Conservation (phyloP, 2,113 vertebrate genomes). For the Mola mola region DNA sequence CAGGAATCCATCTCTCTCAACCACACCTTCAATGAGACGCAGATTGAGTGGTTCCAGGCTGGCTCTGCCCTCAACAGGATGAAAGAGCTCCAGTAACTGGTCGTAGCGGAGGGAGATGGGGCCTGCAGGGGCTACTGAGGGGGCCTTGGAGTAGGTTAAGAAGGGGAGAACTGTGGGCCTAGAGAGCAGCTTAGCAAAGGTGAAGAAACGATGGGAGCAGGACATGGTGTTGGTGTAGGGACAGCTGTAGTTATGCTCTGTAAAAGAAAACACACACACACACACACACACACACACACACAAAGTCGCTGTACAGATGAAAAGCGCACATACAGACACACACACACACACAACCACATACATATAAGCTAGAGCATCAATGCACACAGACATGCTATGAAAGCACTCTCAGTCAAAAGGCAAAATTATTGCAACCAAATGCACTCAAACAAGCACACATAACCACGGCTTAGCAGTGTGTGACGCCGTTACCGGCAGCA, state of each 20-base stretch:
- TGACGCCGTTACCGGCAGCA: conserved; percentile 1
- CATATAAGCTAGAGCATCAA: conserved; percentile 2
- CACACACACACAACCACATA: conserved; percentile 38
- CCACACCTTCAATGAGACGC: conserved; percentile 96
- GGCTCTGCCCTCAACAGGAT: conserved; percentile 98
- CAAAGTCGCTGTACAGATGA: conserved; percentile 62
- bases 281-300: conserved; percentile 17
- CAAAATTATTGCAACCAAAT: conserved; percentile 12
- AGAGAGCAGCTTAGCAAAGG: conserved; percentile 28
- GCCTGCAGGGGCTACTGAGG: conserved; percentile 8
- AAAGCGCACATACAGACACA: conserved; percentile 62
- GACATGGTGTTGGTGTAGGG: conserved; percentile 1
- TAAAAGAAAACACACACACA: conserved; percentile 13
- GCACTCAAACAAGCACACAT: conserved; percentile 3
- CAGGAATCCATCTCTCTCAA: conserved; percentile 89
- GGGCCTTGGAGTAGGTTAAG: conserved; percentile 22
- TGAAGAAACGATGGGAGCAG: conserved; percentile 11
- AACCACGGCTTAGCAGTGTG: not conserved
- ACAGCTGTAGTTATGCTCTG: conserved; percentile 10
- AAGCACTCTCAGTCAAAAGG: conserved; percentile 9
- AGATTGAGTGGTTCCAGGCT: conserved; percentile 95
- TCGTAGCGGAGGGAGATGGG: conserved; percentile 13
- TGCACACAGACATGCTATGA: conserved; percentile 27
- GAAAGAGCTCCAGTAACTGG: conserved; percentile 87
- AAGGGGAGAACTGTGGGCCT: conserved; percentile 5